These are phyloP conservation scores for Sinocyclocheilus maitianheensis DNA, from an alignment of 2,113 vertebrate species.

Conservation along the genomic window DNA sequence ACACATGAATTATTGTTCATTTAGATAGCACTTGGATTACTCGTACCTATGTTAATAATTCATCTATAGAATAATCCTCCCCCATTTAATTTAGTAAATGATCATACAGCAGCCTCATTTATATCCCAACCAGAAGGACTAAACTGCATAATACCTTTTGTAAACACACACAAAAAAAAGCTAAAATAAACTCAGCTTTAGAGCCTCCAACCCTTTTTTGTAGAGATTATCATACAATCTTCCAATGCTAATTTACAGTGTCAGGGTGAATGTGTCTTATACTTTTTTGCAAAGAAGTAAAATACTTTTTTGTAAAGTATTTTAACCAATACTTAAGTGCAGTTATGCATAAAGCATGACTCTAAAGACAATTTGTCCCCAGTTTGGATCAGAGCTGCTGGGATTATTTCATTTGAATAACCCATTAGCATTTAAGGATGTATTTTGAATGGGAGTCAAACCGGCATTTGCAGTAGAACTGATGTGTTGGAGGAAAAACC, in stretches of 20 bases:
- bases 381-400: background rate
- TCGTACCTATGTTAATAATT: background rate
- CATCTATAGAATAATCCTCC: background rate
- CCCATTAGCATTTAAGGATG: background rate
- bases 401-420: constrained; percentile 14
- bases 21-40: background rate
- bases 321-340: background rate
- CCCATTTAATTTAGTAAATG: background rate
- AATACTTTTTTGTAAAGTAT: background rate
- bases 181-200: background rate
- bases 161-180: background rate
- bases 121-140: background rate
- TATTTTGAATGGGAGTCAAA: background rate
- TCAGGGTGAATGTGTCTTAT: background rate
- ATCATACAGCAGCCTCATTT: background rate
- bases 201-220: background rate
- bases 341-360: background rate
- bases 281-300: background rate
- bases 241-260: background rate
- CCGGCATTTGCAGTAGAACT: background rate
- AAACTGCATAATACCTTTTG: background rate
- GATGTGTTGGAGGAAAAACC: background rate
- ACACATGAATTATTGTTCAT: background rate
- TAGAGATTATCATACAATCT: background rate
- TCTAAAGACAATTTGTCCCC: background rate